phyloP scores from a whole-genome alignment of 2,797 vertebrate genomes.

The Pelochelys cantorii region DNA sequence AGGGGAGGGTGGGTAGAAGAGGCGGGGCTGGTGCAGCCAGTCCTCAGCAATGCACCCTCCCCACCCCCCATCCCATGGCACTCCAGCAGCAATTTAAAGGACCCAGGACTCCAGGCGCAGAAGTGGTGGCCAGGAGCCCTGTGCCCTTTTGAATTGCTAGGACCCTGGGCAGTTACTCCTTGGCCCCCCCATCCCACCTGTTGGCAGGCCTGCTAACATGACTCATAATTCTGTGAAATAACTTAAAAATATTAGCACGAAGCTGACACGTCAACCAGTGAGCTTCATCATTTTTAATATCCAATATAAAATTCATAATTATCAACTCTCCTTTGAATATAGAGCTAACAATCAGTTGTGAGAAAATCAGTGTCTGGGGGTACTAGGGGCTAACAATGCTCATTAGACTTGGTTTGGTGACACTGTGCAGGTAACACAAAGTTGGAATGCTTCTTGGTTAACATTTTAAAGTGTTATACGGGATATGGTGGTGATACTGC shows the following conservation, averaged over 20 bases:
- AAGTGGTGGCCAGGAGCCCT: too few relatives aligned
- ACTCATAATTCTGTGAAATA: neutral
- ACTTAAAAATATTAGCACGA: neutral
- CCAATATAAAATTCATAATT: neutral
- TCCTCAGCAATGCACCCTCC: too few relatives aligned
- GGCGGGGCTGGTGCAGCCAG: too few relatives aligned
- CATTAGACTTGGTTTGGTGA: neutral
- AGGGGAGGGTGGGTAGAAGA: too few relatives aligned
- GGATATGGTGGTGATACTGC: neutral
- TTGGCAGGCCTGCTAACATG: neutral
- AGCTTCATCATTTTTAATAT: constrained; percentile 5
- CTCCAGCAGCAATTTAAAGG: too few relatives aligned
- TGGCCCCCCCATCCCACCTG: too few relatives aligned
- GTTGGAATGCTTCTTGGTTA: neutral
- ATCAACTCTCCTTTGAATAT: neutral
- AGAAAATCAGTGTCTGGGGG: neutral
- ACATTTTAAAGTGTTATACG: neutral
- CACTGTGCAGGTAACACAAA: neutral
- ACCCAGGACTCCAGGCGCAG: too few relatives aligned
- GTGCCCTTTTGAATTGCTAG: too few relatives aligned
- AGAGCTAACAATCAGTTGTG: neutral
- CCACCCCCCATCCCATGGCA: too few relatives aligned
- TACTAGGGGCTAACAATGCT: neutral
- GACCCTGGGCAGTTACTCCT: too few relatives aligned
- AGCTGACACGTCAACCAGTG: constrained; percentile 33